These are phyloP conservation scores for Urophycis tenuis DNA, from an alignment of 2,797 vertebrate genomes.

Conservation along the genomic window DNA sequence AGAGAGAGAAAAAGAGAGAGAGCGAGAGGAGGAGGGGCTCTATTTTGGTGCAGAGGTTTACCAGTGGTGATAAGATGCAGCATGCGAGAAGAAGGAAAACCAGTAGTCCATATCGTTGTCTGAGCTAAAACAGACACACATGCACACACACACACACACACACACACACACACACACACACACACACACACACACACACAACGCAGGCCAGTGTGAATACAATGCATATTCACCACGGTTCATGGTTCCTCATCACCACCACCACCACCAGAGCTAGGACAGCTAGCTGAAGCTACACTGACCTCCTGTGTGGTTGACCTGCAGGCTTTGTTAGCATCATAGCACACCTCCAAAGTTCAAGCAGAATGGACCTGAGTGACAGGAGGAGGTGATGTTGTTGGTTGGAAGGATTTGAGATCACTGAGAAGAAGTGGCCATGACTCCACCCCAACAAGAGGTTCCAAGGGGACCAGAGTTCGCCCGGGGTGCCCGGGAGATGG, in stretches of 20 bases:
- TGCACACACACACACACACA: neutral
- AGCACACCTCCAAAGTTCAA: no score
- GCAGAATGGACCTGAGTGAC: no score
- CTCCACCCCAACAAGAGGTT: no score
- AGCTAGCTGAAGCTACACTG: no score
- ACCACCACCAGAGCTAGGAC: no score
- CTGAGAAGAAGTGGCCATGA: no score
- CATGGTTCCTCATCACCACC: neutral
- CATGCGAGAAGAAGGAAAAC: slow-evolving; percentile 33
- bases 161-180: neutral
- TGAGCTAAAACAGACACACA: neutral
- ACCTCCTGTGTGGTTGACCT: no score
- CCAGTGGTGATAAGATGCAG: slow-evolving; percentile 48
- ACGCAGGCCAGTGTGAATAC: neutral
- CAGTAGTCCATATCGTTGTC: neutral
- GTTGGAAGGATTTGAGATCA: no score
- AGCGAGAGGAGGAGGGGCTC: slow-evolving; percentile 43
- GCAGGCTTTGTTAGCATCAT: no score
- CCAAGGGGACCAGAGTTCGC: neutral
- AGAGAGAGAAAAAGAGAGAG: neutral
- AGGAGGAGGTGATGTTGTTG: no score
- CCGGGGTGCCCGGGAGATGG: no score
- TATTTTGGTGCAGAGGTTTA: slow-evolving; percentile 63
- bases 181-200: neutral
- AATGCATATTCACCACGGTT: neutral